A percentile compares a stretch with the other conserved stretches of the same genome.
Evolutionary conservation across 2,113 vertebrate genomes (phyloP).

Genomic region (Spea bombifrons): DNA sequence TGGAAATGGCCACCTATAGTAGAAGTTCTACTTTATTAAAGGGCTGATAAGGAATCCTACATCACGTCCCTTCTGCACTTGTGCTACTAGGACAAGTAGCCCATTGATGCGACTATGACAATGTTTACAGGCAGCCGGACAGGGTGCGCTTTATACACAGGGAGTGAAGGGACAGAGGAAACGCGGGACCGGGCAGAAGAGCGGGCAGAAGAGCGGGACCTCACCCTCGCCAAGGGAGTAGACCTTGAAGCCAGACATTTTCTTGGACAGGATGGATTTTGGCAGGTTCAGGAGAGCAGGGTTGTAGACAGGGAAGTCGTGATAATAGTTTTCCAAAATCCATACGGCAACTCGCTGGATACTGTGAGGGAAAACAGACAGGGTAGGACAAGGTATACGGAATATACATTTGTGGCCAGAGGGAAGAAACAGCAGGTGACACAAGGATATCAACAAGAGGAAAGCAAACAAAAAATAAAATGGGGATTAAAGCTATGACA

Average conservation of each 20-base stretch:
- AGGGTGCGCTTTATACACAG: neutral
- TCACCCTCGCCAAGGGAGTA: constrained; percentile 93
- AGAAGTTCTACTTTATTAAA: too few species aligned
- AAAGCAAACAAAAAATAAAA: neutral
- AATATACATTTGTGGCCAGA: neutral
- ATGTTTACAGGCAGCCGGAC: neutral
- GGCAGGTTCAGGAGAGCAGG: constrained; percentile 92
- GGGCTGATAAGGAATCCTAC: too few species aligned
- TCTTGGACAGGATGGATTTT: constrained; percentile 93
- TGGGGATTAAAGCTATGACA: neutral
- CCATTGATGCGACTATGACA: too few species aligned
- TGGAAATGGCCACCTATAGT: too few species aligned
- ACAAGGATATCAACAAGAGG: constrained; percentile 31
- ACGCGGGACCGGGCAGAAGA: constrained; percentile 17
- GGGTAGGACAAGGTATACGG: constrained; percentile 7
- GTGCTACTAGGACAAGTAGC: too few species aligned
- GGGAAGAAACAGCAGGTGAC: neutral
- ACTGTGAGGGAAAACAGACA: constrained; percentile 60
- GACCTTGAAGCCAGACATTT: constrained; percentile 96
- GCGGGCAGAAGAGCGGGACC: constrained; percentile 46
- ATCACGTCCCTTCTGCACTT: too few species aligned
- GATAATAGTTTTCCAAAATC: constrained; percentile 96
- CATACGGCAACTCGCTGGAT: constrained; percentile 92
- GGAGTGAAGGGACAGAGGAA: constrained; percentile 10
- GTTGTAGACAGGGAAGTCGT: constrained; percentile 93